A percentile compares a stretch with the other conserved stretches of the same genome.
These are phyloP conservation scores for Hypomesus transpacificus DNA, from an alignment of 2,113 vertebrate genomes.

Conservation along the genomic window DNA sequence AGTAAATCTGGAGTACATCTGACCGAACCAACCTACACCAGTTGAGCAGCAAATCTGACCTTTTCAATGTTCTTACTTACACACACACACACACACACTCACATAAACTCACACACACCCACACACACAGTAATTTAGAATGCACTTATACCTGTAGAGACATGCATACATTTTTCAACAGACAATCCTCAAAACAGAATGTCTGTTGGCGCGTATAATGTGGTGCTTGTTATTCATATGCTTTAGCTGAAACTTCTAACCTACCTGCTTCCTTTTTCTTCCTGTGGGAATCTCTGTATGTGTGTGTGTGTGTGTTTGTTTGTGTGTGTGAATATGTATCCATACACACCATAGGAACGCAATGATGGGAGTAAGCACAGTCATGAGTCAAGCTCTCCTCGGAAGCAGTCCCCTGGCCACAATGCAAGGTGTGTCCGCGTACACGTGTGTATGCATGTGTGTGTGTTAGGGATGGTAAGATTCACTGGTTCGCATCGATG, in stretches of 20 bases:
- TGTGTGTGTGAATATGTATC: conserved; percentile 36
- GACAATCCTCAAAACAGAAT: background rate
- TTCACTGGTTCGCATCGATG: too few species aligned
- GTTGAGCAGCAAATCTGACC: too few species aligned
- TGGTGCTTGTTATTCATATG: background rate
- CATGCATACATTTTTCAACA: background rate
- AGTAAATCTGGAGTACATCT: too few species aligned
- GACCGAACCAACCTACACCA: too few species aligned
- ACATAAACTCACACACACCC: conserved; percentile 1
- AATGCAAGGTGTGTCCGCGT: conserved; percentile 80
- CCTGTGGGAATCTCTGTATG: conserved; percentile 34
- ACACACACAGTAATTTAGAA: background rate
- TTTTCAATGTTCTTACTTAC: too few species aligned
- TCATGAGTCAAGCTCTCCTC: conserved; percentile 85
- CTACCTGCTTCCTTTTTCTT: conserved; percentile 19
- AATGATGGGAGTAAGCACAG: conserved; percentile 86
- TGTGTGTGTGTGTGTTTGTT: conserved; percentile 26
- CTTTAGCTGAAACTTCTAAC: conserved; percentile 7
- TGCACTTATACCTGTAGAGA: background rate
- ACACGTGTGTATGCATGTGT: conserved; percentile 5
- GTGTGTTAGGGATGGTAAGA: background rate
- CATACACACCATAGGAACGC: conserved; percentile 78
- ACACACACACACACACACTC: background rate
- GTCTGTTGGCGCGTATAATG: background rate
- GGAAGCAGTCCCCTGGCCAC: conserved; percentile 86